Evolutionary conservation across 2,888 invertebrate genomes (phyloP).

Genomic region (Eudemis profundana): DNA sequence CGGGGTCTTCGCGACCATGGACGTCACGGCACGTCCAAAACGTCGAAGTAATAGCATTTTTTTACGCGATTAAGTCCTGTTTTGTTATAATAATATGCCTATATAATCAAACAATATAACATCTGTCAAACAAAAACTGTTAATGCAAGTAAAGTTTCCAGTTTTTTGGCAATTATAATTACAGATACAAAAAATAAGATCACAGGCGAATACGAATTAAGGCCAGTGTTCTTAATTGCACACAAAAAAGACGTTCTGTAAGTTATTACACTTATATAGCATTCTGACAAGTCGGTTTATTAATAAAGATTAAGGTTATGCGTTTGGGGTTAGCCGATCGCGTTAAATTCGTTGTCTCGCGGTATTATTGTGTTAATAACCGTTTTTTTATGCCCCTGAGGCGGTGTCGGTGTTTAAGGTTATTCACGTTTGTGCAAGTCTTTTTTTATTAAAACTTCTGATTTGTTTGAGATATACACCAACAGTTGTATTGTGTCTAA

Average conservation of each 20-base stretch:
- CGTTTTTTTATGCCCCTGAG: background rate
- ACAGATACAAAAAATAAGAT: constrained; percentile 30
- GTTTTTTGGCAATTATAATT: constrained; percentile 20
- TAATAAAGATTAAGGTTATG: constrained; percentile 10
- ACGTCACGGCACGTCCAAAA: too few relatives aligned
- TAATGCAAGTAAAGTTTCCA: background rate
- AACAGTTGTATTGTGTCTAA: too few relatives aligned
- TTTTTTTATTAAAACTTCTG: background rate
- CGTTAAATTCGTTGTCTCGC: background rate
- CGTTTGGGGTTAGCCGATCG: constrained; percentile 9
- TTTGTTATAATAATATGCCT: too few relatives aligned
- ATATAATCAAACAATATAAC: background rate
- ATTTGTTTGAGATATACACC: too few relatives aligned
- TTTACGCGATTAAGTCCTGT: too few relatives aligned
- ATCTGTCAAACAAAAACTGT: background rate
- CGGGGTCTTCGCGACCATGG: too few relatives aligned
- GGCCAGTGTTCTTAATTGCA: constrained; percentile 25
- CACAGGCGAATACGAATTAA: constrained; percentile 34
- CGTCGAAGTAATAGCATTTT: too few relatives aligned
- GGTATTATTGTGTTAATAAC: constrained; percentile 18
- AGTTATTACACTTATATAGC: constrained; percentile 31
- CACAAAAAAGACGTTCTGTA: constrained; percentile 22
- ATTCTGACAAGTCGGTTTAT: constrained; percentile 22
- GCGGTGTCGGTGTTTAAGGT: background rate
- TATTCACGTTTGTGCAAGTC: background rate